Base-by-base conservation (phyloP, 2,888 invertebrate species). In the Frankliniella fusca region DNA sequence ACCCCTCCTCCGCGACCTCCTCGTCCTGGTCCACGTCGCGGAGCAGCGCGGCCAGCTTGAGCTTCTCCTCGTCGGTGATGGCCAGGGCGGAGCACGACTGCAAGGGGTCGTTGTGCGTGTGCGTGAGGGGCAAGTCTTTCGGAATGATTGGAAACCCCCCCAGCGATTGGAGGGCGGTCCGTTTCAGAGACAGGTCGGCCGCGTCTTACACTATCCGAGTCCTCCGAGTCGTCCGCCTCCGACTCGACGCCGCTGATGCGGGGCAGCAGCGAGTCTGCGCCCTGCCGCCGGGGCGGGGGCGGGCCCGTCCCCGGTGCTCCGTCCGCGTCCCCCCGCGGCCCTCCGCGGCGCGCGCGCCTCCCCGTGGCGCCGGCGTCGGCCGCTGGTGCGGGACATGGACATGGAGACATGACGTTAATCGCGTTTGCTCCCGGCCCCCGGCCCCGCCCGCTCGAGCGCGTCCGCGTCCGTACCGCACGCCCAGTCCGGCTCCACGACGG, bases 31-130 rank as follows among this genome's bases (percentile, higher is more conserved):
- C 70, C 70, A 76, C 23, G 70, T 76, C 70, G 0, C 70, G 23
- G 70, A 76, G 70, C 23, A 76, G 70, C 11, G 70, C 70, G 70
- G 70, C 23, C 27, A 76, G 70, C 70, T 76, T 76, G 27, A 76
- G 70, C 70, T 76, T 76, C 70, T 76, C 70, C 70, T 76, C 70
- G 23, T 76, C 70, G 23, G 70, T 76, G 70, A 76, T 76, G 70
- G 70, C 70, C 70, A 76, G 27, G 10, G 70, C 70, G 70, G 70
- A 76, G 23, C 23, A 12, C 0, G 70, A 76, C 70, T 76, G 70
- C 70, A 70, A 7, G 70, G 70, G 54, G 18, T 9, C 15, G 54
- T 3, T 2, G 54, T 15, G 54, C n/a, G 11, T 61, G 15, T 61
- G 61, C 15, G 15, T 38, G 3, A 18, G 15, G 10, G 15, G 15